Evolutionary conservation across 2,113 vertebrate genomes (phyloP).

Genomic region (Oncorhynchus mykiss): DNA sequence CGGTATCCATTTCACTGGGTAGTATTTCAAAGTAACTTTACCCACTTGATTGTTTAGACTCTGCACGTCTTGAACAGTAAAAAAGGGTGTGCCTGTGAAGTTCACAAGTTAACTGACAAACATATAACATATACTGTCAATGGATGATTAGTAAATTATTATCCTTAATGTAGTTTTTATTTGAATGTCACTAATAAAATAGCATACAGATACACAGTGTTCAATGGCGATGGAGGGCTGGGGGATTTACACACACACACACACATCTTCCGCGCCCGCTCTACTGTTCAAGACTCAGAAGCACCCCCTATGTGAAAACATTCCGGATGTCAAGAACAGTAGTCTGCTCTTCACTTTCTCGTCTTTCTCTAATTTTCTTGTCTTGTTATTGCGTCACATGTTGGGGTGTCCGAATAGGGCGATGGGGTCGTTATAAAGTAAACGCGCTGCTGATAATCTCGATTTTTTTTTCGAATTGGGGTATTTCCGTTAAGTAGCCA

Average conservation of each 20-base stretch:
- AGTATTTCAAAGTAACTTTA: no score
- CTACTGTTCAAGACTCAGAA: constrained; percentile 41
- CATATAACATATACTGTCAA: no score
- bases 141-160: no score
- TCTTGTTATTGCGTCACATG: not conserved
- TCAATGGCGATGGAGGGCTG: not conserved
- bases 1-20: no score
- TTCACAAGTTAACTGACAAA: no score
- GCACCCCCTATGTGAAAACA: constrained; percentile 45
- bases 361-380: not conserved
- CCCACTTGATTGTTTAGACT: no score
- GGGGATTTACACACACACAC: constrained; percentile 11
- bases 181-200: not conserved
- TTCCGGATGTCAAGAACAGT: constrained; percentile 56
- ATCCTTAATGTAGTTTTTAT: not conserved
- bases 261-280: constrained; percentile 26
- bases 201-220: not conserved
- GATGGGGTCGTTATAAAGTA: not conserved
- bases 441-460: not conserved
- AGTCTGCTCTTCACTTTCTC: constrained; percentile 46
- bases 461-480: not conserved
- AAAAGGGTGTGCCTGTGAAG: no score
- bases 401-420: not conserved
- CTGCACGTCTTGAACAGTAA: no score
- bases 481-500: not conserved